Conservation (phyloP, 1,140 invertebrate genomes). For the Diorhabda elongata region DNA sequence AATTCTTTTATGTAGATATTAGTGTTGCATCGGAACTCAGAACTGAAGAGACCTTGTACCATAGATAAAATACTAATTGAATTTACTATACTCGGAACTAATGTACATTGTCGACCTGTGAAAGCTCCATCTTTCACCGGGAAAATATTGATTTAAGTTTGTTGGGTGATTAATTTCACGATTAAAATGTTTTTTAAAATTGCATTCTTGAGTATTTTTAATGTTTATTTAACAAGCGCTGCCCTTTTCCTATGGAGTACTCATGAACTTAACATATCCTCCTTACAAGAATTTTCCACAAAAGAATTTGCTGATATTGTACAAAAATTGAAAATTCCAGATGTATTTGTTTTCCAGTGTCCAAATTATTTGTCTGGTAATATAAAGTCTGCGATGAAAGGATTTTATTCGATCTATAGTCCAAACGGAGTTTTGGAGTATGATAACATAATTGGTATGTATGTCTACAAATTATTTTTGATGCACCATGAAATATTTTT, state of each 20-base stretch:
- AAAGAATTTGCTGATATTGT: constrained; percentile 33
- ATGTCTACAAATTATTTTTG: neutral
- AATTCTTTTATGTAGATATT: too few species aligned
- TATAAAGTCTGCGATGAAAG: constrained; percentile 28
- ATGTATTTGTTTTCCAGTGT: constrained; percentile 32
- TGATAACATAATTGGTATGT: constrained; percentile 32
- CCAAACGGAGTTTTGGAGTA: constrained; percentile 34
- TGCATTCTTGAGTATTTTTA: neutral
- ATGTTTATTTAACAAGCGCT: constrained; percentile 14
- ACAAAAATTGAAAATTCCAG: constrained; percentile 26
- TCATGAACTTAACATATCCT: constrained; percentile 33
- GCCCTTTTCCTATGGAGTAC: constrained; percentile 38
- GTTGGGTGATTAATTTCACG: neutral
- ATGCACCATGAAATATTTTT: neutral
- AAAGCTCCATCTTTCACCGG: neutral
- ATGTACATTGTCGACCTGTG: too few species aligned
- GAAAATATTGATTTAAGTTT: constrained; percentile 3
- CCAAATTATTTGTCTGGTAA: constrained; percentile 20
- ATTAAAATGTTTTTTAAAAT: neutral
- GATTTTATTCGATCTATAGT: constrained; percentile 31
- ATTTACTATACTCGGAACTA: too few species aligned
- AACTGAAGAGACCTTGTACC: too few species aligned
- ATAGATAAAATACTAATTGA: too few species aligned
- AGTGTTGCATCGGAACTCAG: too few species aligned
- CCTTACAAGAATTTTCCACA: constrained; percentile 34